phyloP scores from a whole-genome alignment of 2,113 vertebrate genomes.

The Coptodon bakossiorum region DNA sequence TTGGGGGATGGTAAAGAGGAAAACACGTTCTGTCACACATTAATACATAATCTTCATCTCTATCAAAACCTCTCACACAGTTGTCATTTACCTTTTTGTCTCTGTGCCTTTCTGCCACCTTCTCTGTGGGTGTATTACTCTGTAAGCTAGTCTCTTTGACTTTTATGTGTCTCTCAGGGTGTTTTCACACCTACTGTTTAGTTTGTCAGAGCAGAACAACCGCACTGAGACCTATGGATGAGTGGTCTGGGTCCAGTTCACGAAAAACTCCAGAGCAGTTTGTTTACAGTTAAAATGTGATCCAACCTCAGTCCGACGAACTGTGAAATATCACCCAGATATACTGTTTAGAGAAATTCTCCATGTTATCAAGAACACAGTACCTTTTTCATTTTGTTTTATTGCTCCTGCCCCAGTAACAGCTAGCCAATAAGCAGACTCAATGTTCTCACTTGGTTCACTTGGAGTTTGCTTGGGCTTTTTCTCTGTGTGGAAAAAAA shows the following conservation, averaged over 20 bases:
- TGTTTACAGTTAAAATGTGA: background rate
- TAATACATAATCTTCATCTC: constrained; percentile 21
- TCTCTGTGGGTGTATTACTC: background rate
- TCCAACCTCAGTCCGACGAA: background rate
- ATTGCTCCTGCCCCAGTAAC: background rate
- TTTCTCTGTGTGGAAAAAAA: background rate
- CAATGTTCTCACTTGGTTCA: background rate
- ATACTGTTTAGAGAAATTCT: background rate
- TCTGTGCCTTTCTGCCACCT: background rate
- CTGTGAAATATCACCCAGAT: background rate
- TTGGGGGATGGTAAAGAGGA: constrained; percentile 15
- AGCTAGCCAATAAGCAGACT: background rate
- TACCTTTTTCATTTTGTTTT: background rate
- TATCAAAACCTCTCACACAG: background rate
- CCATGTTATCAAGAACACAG: background rate
- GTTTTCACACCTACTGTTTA: background rate
- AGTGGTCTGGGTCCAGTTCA: background rate
- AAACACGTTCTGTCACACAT: constrained; percentile 11
- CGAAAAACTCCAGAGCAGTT: background rate
- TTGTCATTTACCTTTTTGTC: constrained; percentile 1
- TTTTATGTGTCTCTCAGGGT: background rate
- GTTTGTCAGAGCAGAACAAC: background rate
- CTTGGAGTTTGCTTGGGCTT: background rate
- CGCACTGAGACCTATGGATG: background rate
- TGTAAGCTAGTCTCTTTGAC: background rate